phyloP scores from a whole-genome alignment of 2,888 invertebrate genomes.

The Alloscopus bannaensis region DNA sequence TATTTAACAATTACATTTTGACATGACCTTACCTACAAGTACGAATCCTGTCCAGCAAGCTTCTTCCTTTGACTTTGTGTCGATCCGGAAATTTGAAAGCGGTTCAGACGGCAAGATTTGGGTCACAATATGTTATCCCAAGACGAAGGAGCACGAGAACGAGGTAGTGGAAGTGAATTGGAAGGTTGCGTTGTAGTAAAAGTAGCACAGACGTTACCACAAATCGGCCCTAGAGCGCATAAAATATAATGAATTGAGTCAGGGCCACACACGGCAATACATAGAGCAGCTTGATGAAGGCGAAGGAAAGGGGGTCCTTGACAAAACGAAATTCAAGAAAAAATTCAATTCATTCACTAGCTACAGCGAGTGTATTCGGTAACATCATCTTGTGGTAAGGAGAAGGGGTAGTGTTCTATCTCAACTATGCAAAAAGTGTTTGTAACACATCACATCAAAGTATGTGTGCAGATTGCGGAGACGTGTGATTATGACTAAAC shows the following conservation, averaged over 20 bases:
- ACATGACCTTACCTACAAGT: too few relatives aligned
- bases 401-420: not conserved
- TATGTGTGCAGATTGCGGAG: conserved; percentile 20
- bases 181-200: conserved; percentile 60
- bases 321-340: conserved; percentile 52
- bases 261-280: conserved; percentile 41
- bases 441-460: conserved; percentile 12
- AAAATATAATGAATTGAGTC: conserved; percentile 42
- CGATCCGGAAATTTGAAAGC: too few relatives aligned
- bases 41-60: too few relatives aligned
- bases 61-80: too few relatives aligned
- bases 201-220: conserved; percentile 51
- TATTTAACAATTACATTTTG: too few relatives aligned
- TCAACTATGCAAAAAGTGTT: not conserved
- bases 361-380: conserved; percentile 27
- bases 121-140: conserved; percentile 54
- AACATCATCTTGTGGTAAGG: conserved; percentile 1
- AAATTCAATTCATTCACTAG: conserved; percentile 54
- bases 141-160: conserved; percentile 2
- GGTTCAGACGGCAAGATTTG: conserved; percentile 39
- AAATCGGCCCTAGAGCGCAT: conserved; percentile 53
- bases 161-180: conserved; percentile 51
- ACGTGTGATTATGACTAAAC: too few relatives aligned
- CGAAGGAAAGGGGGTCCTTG: conserved; percentile 64
- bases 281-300: conserved; percentile 36